Evolutionary conservation across 2,888 invertebrate genomes (phyloP), one percentile per base, ranked within the genome.

Genomic region (Aphidoletes aphidimyza): DNA sequence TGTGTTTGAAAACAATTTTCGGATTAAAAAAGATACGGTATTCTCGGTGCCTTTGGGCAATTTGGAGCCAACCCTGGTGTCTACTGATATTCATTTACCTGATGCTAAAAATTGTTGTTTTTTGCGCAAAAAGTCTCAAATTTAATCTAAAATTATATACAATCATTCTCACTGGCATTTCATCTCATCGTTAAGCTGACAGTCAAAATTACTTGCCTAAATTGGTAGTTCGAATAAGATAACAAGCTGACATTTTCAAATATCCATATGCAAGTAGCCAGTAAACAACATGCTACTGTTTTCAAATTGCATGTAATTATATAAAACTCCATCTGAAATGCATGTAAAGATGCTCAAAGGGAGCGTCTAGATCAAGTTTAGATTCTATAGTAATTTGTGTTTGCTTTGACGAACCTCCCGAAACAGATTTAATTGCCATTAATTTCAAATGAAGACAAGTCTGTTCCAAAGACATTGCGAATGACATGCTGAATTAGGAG

Each of bases 81-180:
- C n/a, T 26, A 30, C 5, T 26, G 54, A 26, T 54, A 19, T 69
- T 69, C 14, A 9, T 69, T 69, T 69, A 69, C 69, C 69, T 69
- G 54, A 2, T 22, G 22, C 11, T 26, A 22, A 26, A 8, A 19
- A 2, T 3, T 2, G n/a, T 3, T 54, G 26, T 17, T 22, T 14
- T 69, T 69, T 69, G 14, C 69, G 69, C 69, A 69, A 69, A 69
- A 69, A 69, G 69, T 69, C 69, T 69, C 69, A n/a, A 69, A 69
- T 69, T 69, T 69, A 69, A 69, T 69, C 30, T 9, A 69, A 54
- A 69, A 30, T 69, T 69, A 69, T 30, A 69, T 30, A 26, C n/a
- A 5, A 30, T 14, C 2, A 17, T 11, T 54, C 9, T 11, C 30
- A 5, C 69, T n/a, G n/a, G 5, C 11, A 69, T 30, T 54, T 69